A percentile compares a stretch with the other conserved stretches of the same genome.
Evolutionary conservation across 2,797 vertebrate genomes (phyloP).

Genomic region (Cossypha dichroa): DNA sequence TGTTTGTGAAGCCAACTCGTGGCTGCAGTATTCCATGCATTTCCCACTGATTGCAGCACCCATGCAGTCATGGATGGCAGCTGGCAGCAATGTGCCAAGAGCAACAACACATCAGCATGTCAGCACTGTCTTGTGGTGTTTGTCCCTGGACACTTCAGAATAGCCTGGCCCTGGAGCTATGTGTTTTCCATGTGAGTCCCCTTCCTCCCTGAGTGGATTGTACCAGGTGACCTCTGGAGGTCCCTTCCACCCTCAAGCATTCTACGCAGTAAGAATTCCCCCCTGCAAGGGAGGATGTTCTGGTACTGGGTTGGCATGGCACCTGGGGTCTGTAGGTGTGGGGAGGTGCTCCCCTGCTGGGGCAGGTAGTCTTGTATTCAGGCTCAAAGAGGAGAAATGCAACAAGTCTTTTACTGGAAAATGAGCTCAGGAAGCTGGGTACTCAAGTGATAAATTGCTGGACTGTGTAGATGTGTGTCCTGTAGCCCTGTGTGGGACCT

Average conservation of each 20-base stretch:
- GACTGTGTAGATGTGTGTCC: background rate
- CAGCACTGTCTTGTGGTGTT: background rate
- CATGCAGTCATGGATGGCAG: background rate
- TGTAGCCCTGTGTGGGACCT: background rate
- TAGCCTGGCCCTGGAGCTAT: background rate
- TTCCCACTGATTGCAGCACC: background rate
- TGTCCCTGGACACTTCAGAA: background rate
- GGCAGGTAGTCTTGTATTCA: background rate
- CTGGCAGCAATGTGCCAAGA: background rate
- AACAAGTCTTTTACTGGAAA: background rate
- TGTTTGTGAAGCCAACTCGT: background rate
- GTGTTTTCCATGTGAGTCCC: background rate
- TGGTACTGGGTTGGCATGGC: fast-evolving
- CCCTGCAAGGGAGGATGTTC: background rate
- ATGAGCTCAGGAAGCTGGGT: background rate
- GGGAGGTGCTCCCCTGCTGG: background rate
- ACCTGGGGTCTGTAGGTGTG: background rate
- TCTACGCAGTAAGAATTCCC: background rate
- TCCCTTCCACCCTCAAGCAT: background rate
- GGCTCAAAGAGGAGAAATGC: background rate
- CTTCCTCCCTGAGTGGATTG: background rate
- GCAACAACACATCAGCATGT: background rate
- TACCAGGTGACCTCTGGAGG: background rate
- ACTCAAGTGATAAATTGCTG: background rate
- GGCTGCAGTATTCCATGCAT: background rate